A percentile compares a stretch with the other conserved stretches of the same genome.
Evolutionary conservation across 2,888 invertebrate species (phyloP).

Genomic region (Agonopterix subpropinquella): DNA sequence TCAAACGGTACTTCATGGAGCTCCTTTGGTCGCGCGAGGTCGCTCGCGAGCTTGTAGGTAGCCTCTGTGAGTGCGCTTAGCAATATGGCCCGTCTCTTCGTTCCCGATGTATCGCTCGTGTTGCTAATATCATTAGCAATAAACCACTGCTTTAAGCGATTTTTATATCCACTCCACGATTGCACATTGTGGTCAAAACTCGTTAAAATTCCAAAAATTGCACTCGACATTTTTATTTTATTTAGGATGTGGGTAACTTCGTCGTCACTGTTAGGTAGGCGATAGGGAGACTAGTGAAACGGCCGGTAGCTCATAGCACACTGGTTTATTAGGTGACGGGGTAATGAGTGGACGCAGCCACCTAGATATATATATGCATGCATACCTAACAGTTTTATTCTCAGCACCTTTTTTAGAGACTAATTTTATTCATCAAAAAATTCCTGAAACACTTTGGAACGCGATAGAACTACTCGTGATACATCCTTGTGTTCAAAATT

Average conservation of each 20-base stretch:
- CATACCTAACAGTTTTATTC: background rate
- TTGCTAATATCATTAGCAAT: constrained; percentile 11
- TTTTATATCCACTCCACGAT: constrained; percentile 10
- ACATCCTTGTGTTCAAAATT: too few species aligned
- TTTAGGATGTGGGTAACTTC: background rate
- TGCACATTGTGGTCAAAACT: constrained; percentile 6
- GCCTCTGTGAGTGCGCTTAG: constrained; percentile 14
- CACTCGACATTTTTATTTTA: constrained; percentile 1
- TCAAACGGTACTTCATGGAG: constrained; percentile 11
- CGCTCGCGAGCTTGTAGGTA: constrained; percentile 14
- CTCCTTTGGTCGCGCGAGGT: constrained; percentile 12
- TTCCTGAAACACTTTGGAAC: too few species aligned
- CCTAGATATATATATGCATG: background rate
- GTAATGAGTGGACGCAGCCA: background rate
- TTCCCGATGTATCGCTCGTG: constrained; percentile 4
- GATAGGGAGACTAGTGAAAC: constrained; percentile 1
- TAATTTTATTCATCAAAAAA: too few species aligned
- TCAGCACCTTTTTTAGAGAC: too few species aligned
- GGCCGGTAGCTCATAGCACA: background rate
- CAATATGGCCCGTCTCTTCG: constrained; percentile 12
- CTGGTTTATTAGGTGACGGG: background rate
- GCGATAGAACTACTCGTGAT: too few species aligned
- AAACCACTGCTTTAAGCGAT: constrained; percentile 11
- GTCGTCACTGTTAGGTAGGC: constrained; percentile 2
- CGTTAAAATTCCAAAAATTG: constrained; percentile 8